These are phyloP conservation scores for Ramphastos sulfuratus DNA, from an alignment of 2,113 vertebrate species.

Conservation along the genomic window DNA sequence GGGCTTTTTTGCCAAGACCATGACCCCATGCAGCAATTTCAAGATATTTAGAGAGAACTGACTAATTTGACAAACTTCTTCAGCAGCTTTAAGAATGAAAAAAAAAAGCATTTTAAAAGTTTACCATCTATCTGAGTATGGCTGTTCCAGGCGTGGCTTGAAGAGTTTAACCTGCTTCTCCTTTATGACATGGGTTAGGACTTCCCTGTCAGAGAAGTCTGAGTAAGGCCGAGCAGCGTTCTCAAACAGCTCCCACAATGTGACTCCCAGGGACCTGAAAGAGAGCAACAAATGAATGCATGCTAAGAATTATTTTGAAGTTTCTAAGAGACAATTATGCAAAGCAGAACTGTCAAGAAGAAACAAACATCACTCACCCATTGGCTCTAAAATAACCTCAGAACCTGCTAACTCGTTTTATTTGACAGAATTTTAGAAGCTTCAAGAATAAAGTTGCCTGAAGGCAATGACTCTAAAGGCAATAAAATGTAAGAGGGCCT, in stretches of 20 bases:
- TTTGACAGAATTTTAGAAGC: not conserved
- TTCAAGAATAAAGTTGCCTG: not conserved
- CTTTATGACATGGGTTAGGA: slow-evolving; percentile 84
- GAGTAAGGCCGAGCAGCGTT: slow-evolving; percentile 85
- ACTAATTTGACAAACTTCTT: not conserved
- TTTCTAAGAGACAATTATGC: not conserved
- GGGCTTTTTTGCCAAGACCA: not conserved
- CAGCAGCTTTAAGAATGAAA: not conserved
- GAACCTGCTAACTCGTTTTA: not conserved
- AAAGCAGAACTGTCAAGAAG: not conserved
- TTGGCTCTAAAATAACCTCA: not conserved
- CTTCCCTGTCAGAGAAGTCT: slow-evolving; percentile 82
- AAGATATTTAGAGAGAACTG: not conserved
- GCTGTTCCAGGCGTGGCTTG: slow-evolving; percentile 86
- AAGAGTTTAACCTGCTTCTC: slow-evolving; percentile 85
- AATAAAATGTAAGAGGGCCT: not conserved
- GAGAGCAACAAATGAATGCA: not conserved
- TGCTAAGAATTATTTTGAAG: not conserved
- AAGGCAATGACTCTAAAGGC: not conserved
- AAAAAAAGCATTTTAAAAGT: slow-evolving; percentile 43
- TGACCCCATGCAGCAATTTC: not conserved
- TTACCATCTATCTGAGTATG: slow-evolving; percentile 89
- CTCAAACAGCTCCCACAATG: slow-evolving; percentile 94
- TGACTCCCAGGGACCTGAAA: slow-evolving; percentile 91
- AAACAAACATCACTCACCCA: not conserved